These are phyloP conservation scores for Panzeria rudis DNA, from an alignment of 2,888 invertebrate genomes.

Conservation along the genomic window DNA sequence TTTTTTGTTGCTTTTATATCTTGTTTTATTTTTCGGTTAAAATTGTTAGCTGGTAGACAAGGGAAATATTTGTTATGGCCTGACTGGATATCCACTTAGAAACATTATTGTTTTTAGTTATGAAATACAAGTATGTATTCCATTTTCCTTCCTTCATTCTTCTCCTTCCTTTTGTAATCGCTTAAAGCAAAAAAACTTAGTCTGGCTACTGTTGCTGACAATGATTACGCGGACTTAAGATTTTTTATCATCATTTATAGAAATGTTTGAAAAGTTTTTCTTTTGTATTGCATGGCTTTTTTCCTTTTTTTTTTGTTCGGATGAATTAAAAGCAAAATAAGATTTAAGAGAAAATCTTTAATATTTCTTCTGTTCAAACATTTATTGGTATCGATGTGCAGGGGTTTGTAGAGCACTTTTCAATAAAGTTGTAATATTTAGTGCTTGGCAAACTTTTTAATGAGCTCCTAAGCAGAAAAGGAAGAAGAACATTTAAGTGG, in stretches of 20 bases:
- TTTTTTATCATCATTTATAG: not conserved
- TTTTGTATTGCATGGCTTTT: not conserved
- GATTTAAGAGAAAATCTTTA: slow-evolving; percentile 6
- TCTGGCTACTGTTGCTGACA: slow-evolving; percentile 7
- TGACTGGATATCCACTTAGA: not conserved
- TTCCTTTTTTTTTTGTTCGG: not conserved
- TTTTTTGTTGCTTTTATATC: not conserved
- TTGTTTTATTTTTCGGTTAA: not conserved
- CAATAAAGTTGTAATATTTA: slow-evolving; percentile 27
- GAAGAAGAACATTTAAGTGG: not conserved
- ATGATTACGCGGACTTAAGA: not conserved
- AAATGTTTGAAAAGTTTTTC: slow-evolving; percentile 21
- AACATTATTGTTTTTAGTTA: slow-evolving; percentile 39
- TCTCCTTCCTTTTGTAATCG: not conserved
- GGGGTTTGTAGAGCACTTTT: not conserved
- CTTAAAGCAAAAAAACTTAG: not conserved
- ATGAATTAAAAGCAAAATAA: not conserved
- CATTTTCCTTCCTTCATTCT: not conserved
- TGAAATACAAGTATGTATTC: slow-evolving; percentile 10
- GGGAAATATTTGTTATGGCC: not conserved
- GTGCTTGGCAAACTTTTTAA: slow-evolving; percentile 53
- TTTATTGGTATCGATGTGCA: not conserved
- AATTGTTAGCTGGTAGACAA: not conserved
- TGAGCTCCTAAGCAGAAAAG: slow-evolving; percentile 25
- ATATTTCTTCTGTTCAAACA: not conserved